Conservation (phyloP, 2,888 invertebrate genomes). For the Mythimna vitellina region DNA sequence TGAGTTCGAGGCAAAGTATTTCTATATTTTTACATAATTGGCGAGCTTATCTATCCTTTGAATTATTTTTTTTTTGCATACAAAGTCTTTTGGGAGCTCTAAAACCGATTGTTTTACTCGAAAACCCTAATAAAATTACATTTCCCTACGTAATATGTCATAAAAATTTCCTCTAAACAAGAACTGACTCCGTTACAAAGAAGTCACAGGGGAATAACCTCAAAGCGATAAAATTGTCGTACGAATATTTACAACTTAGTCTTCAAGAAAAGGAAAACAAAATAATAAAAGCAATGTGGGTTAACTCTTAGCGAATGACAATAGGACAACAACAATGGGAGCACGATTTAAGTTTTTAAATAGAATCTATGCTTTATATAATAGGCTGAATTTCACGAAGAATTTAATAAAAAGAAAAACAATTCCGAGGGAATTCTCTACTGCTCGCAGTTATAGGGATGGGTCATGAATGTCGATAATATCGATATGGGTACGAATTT, state of each 20-base stretch:
- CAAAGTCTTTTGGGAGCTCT: neutral
- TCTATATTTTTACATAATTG: neutral
- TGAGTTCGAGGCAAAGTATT: neutral
- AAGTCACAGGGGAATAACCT: constrained; percentile 17
- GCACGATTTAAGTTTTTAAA: neutral
- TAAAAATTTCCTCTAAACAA: constrained; percentile 1
- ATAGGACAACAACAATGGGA: constrained; percentile 8
- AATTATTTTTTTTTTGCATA: neutral
- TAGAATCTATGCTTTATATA: constrained; percentile 8
- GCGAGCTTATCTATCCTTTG: neutral
- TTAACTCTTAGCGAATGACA: constrained; percentile 15
- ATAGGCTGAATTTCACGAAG: constrained; percentile 42
- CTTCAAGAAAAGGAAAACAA: constrained; percentile 18
- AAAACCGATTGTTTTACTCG: neutral
- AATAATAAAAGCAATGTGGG: constrained; percentile 20
- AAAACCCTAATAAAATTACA: constrained; percentile 12
- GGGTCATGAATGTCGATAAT: constrained; percentile 17
- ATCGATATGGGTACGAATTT: constrained; percentile 26
- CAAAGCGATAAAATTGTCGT: constrained; percentile 16
- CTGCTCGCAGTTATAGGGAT: constrained; percentile 22
- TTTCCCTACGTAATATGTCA: neutral
- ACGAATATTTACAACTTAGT: constrained; percentile 1
- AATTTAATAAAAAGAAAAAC: constrained; percentile 59
- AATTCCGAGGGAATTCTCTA: constrained; percentile 20
- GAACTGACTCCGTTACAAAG: neutral